Evolutionary conservation across 2,888 invertebrate genomes (phyloP), one percentile per base, ranked within the genome.

Genomic region (Microctonus aethiopoides): DNA sequence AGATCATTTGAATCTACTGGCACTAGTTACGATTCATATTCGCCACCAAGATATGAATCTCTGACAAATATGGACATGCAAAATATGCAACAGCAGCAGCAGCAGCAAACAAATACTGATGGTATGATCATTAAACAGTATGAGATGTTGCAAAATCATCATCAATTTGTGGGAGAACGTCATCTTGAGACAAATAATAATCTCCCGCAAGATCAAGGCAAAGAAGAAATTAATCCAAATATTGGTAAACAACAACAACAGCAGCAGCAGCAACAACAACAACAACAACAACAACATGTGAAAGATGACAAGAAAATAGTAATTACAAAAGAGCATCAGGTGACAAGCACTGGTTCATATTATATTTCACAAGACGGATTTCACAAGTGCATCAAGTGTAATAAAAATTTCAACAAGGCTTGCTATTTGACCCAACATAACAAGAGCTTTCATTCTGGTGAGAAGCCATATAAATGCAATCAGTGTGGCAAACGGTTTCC

Each of bases 391-490:
- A 89, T 91, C 81, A 92, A 93, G 82, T 96, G 96, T 87, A 91
- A 93, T 85, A 95, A 95, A 86, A 87, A 91, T 52, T 96, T 96
- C 87, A 94, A 94, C 85, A 94, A 93, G 81, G 92, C 93, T 62
- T 96, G 96, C 86, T 96, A 96, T 84, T 88, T 96, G 68, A 96
- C 95, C 64, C 96, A 96, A 85, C 96, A 96, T 87, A 95, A 95
- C 87, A 95, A 95, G 86, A 94, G 94, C 77, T 95, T 95, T 87
- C 96, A 96, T 86, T 91, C 92, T 74, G 95, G 95, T 73, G 94
- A 93, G 81, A 94, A 94, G 84, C 95, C 95, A 16, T 95, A 90
- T 86, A 95, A 95, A 85, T 96, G 96, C 84, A 89, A 90, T 79
- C 90, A 93, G 77, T 96, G 96, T 85, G 95, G 96, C 75, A 96